Percentiles rank a stretch among this genome's conserved stretches.
These are phyloP conservation scores for Speoplatyrhinus poulsoni DNA, from an alignment of 2,113 vertebrate genomes.

Conservation along the genomic window DNA sequence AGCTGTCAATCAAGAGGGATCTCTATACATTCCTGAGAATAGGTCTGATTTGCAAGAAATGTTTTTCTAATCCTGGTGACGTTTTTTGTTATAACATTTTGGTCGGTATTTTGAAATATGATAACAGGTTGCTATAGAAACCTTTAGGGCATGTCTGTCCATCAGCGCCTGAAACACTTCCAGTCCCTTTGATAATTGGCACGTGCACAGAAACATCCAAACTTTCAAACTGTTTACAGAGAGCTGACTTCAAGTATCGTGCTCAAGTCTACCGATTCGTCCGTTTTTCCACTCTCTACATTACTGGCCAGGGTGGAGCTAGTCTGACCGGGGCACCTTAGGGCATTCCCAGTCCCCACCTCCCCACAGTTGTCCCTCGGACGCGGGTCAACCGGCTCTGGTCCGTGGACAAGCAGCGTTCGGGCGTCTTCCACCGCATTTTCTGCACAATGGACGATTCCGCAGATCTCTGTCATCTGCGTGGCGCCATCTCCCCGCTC, in stretches of 20 bases:
- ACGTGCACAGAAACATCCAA: neutral
- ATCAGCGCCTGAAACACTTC: too few species aligned
- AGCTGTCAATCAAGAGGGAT: too few species aligned
- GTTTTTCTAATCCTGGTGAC: too few species aligned
- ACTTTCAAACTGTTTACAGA: slow-evolving; percentile 66
- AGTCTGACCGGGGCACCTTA: neutral
- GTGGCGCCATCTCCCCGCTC: slow-evolving; percentile 32
- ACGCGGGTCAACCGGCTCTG: slow-evolving; percentile 3
- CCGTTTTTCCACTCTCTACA: too few species aligned
- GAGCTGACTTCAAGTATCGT: slow-evolving; percentile 79
- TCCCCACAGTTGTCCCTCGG: slow-evolving; percentile 27
- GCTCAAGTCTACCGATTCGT: slow-evolving; percentile 55
- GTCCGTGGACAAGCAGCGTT: too few species aligned
- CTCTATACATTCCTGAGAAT: too few species aligned
- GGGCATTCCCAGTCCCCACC: neutral
- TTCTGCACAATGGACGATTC: slow-evolving; percentile 36
- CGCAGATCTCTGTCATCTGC: slow-evolving; percentile 62
- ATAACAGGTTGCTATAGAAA: too few species aligned
- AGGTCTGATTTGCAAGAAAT: too few species aligned
- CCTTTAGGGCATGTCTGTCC: too few species aligned
- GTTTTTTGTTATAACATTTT: too few species aligned
- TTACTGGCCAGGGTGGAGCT: neutral
- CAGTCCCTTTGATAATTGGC: neutral
- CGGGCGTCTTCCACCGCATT: too few species aligned
- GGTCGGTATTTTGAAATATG: too few species aligned